Base-by-base conservation (phyloP, 2,888 invertebrate species). In the Bursaphelenchus okinawaensis region DNA sequence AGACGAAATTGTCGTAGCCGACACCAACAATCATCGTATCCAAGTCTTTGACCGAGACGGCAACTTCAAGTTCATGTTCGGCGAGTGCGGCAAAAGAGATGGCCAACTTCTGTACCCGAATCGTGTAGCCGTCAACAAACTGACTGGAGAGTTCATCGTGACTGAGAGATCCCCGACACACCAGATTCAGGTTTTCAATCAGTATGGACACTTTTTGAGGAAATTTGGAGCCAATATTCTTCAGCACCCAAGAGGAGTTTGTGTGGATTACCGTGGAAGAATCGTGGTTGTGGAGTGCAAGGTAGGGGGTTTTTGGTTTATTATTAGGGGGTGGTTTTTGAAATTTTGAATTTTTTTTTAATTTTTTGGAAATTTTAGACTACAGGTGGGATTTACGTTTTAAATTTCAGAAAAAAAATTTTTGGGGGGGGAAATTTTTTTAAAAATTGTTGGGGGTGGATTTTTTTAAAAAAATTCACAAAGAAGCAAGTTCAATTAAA, bases 151-250 rank as follows among this genome's bases (percentile, higher is more conserved):
- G 81, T 95, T 96, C 51, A 93, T 96, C 74, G 95, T 96, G 1
- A 96, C 96, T 0, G 96, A 96, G 84, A 88, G 96, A 67, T 84
- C 84, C 65, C 96, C 96, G 7, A 96, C 95, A 6, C 95, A 96
- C 86, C 95, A 96, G 85, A 94, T 96, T 75, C 93, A 94, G 85
- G 94, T 98, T 77, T 98, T 96, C 87, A 96, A 96, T 84, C 94
- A 95, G 84, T 95, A 96, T 84, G 98, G 98, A 0, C 95, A 95
- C 85, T 98, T 98, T 85, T 92, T 98, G 52, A 89, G 96, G 62
- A 98, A 98, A 85, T 98, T 98, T 84, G 98, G 98, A 40, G 95
- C 96, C 58, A 95, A 94, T 83, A 94, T 96, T 71, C 87, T 98
- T 67, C 96, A 96, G 83, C 96, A 98, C 86, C 98, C 98, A 2